Percentiles rank a stretch among this genome's conserved stretches.
Conservation (phyloP, 1,140 invertebrate genomes). For the Plectrocnemia conspersa region DNA sequence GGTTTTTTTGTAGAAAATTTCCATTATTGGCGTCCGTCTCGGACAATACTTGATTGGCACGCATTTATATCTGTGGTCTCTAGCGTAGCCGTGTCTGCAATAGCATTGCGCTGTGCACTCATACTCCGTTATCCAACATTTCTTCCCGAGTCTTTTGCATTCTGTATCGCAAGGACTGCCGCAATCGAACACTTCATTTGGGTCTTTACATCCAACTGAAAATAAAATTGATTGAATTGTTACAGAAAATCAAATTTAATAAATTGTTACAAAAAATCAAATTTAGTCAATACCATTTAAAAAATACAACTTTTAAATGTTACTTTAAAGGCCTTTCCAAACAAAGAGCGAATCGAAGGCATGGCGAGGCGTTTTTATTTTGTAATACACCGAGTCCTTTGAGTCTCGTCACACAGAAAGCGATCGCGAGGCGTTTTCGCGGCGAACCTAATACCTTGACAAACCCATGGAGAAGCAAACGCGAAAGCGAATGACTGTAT, state of each 20-base stretch:
- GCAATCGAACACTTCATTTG: constrained; percentile 25
- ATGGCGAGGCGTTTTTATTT: no score
- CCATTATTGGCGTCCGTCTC: constrained; percentile 10
- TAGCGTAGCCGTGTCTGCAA: constrained; percentile 25
- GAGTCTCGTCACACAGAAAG: no score
- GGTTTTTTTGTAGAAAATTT: no score
- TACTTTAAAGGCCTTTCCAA: no score
- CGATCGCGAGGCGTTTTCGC: no score
- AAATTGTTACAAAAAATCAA: background rate
- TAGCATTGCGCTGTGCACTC: constrained; percentile 28
- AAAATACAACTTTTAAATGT: constrained; percentile 4
- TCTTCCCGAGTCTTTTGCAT: constrained; percentile 21
- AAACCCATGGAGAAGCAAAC: no score
- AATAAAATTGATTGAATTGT: constrained; percentile 12
- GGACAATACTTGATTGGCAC: constrained; percentile 26
- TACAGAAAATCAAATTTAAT: background rate
- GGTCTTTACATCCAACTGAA: constrained; percentile 25
- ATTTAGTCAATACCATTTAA: background rate
- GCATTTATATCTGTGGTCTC: constrained; percentile 28
- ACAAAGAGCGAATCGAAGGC: no score
- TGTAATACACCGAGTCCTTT: no score
- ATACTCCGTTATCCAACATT: constrained; percentile 17
- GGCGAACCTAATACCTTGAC: no score
- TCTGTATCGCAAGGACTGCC: constrained; percentile 27
- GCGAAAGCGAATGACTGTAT: no score